Base-by-base conservation (phyloP, 2,888 invertebrate species). In the Gymnosoma rotundatum region DNA sequence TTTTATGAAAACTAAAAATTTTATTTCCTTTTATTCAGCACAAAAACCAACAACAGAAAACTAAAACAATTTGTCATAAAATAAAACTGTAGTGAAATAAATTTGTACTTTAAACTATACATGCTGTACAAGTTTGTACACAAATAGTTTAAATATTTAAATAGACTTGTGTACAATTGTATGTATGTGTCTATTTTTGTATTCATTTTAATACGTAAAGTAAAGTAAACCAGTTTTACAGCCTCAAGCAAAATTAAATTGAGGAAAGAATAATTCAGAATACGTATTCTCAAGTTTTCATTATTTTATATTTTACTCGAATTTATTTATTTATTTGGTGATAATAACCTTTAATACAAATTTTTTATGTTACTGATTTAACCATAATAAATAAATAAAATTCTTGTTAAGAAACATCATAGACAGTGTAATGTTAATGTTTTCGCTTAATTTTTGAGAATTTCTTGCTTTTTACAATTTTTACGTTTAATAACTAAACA, bases 21-120 rank as follows among this genome's bases (percentile, higher is more conserved):
- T 48, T 48, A 48, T 10, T 32, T 50, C 32, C 48, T 50, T 50
- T 32, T 66, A 66, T 66, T 66, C 14, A 52, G 66, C 52, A 66
- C 52, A 52, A 66, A 52, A 66, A 50, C 52, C 66, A 66, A 66
- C 50, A 66, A 52, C 66, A 66, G 50, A 18, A 66, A 66, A 6
- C 12, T 9, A 32, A 48, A 48, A 0, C 25, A 25, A 32, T 16
- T 25, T 52, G 12, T 20, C 20, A 32, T 16, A 16, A 21, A 25
- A 56, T 0, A 45, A 45, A 25, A 21, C 42, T 18, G 50, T 9
- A 52, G 32, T 52, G 36, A 66, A 66, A 50, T 50, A 32, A 63
- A 63, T 45, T 18, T 66, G 12, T 12, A 16, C 18, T 50, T n/a
- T 66, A 12, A 25, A 50, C 50, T 50, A 66, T 18, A 66, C 50